These are phyloP conservation scores for Halocaridina rubra DNA, from an alignment of 2,888 invertebrate species.

Conservation along the genomic window DNA sequence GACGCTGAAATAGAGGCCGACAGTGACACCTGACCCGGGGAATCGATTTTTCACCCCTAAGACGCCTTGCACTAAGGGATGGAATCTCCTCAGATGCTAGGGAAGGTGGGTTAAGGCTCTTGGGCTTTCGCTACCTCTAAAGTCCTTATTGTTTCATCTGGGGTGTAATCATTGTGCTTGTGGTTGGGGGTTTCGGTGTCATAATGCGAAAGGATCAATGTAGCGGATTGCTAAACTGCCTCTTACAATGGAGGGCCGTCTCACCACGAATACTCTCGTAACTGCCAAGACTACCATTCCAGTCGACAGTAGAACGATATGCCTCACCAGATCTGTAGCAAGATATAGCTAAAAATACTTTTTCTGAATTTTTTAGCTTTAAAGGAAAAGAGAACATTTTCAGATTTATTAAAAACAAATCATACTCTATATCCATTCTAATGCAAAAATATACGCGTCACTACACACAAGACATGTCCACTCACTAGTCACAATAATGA, in stretches of 20 bases:
- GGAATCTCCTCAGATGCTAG: neutral
- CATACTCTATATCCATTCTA: neutral
- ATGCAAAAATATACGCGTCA: neutral
- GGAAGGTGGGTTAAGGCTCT: constrained; percentile 16
- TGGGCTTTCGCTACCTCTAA: neutral
- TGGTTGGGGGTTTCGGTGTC: neutral
- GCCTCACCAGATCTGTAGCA: too few species aligned
- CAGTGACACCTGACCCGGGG: neutral
- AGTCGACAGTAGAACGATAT: too few species aligned
- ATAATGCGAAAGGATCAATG: constrained; percentile 28
- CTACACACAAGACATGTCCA: neutral
- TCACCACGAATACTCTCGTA: neutral
- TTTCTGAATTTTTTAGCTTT: too few species aligned
- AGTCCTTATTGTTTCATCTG: constrained; percentile 45
- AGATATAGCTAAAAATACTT: too few species aligned
- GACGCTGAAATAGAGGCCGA: neutral
- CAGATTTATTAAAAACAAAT: too few species aligned
- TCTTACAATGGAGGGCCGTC: too few species aligned
- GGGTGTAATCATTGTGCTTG: constrained; percentile 47
- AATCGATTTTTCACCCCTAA: neutral
- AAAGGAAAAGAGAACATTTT: too few species aligned
- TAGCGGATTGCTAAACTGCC: neutral
- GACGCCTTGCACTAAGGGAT: neutral
- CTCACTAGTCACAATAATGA: neutral
- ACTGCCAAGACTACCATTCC: neutral